Conservation (phyloP, 2,113 vertebrate genomes). For the Rhadina sibilatrix region DNA sequence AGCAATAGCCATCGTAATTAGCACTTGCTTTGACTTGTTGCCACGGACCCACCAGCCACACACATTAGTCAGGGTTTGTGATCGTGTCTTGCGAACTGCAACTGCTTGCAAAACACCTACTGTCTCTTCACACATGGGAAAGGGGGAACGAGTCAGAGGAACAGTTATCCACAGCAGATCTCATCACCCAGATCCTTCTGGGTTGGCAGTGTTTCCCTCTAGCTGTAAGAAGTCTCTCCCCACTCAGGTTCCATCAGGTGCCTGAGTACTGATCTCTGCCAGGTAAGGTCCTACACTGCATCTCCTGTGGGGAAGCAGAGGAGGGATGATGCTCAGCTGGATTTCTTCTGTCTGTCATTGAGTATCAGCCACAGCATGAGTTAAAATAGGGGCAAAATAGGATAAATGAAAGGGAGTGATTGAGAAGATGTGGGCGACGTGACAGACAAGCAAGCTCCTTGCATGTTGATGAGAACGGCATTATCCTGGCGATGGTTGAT, state of each 20-base stretch:
- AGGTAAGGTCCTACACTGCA: background rate
- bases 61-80: slow-evolving; percentile 50
- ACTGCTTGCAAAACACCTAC: slow-evolving; percentile 31
- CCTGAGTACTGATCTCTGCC: background rate
- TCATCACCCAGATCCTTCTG: background rate
- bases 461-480: slow-evolving; percentile 74
- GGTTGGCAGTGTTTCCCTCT: background rate
- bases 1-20: slow-evolving; percentile 47
- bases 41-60: slow-evolving; percentile 54
- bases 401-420: slow-evolving; percentile 74
- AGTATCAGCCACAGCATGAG: slow-evolving; percentile 56
- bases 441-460: slow-evolving; percentile 72
- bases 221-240: background rate
- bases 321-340: slow-evolving; percentile 39
- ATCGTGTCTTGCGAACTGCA: background rate
- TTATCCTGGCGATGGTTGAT: slow-evolving; percentile 52
- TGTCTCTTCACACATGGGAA: background rate
- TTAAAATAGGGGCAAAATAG: slow-evolving; percentile 69
- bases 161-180: background rate
- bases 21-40: slow-evolving; percentile 49
- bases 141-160: background rate
- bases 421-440: slow-evolving; percentile 73
- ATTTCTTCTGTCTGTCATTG: slow-evolving; percentile 57
- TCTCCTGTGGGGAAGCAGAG: background rate
- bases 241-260: background rate